These are phyloP conservation scores for Casuarius casuarius DNA, from an alignment of 2,113 vertebrate species.

Conservation along the genomic window DNA sequence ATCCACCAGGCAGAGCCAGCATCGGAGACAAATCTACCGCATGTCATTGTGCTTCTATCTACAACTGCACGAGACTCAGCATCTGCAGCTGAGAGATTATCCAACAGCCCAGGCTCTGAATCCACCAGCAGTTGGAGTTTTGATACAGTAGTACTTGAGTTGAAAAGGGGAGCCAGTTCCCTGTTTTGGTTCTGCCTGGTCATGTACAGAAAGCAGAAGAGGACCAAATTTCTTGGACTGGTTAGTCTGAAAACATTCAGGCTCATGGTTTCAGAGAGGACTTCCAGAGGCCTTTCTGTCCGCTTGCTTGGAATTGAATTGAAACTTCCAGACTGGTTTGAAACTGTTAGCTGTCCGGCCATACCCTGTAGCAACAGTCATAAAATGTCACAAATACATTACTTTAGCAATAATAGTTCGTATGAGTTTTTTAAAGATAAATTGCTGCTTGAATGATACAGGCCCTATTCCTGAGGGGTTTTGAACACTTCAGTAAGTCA, in stretches of 20 bases:
- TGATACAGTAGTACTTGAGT: neutral
- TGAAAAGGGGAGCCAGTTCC: neutral
- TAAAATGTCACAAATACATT: neutral
- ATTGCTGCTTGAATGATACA: rapidly evolving
- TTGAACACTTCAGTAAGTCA: neutral
- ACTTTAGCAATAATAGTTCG: neutral
- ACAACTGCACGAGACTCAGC: neutral
- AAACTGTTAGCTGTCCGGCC: neutral
- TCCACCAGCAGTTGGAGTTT: neutral
- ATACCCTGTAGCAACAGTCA: neutral
- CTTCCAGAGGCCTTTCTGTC: neutral
- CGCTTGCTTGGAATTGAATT: neutral
- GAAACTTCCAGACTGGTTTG: neutral
- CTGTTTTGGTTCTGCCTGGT: neutral
- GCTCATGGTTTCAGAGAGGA: neutral
- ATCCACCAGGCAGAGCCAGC: neutral
- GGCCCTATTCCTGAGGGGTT: neutral
- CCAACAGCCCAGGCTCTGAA: neutral
- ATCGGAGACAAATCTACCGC: neutral
- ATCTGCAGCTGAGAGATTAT: neutral
- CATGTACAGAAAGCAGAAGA: too few relatives aligned
- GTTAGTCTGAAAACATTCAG: neutral
- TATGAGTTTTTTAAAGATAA: neutral
- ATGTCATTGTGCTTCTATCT: neutral
- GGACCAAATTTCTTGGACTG: neutral